These are phyloP conservation scores for Trypoxylon attenuatum DNA, from an alignment of 2,888 invertebrate species.

Conservation along the genomic window DNA sequence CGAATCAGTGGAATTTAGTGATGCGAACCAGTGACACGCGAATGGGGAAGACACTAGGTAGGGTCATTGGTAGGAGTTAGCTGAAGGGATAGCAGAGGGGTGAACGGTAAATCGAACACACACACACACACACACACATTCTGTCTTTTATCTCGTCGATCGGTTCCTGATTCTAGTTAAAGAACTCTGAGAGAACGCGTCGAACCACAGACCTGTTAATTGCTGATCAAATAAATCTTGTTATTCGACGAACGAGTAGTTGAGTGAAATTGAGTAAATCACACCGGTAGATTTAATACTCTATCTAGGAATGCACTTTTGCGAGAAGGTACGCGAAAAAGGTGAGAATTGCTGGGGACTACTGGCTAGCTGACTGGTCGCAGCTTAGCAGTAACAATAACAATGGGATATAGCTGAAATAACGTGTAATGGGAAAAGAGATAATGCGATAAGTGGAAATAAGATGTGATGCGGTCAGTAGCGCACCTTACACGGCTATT, in stretches of 20 bases:
- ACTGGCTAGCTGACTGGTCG: slow-evolving; percentile 7
- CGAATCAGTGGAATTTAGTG: slow-evolving; percentile 59
- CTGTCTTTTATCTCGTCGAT: neutral
- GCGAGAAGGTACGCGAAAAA: neutral
- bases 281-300: neutral
- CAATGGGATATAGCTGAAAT: slow-evolving; percentile 39
- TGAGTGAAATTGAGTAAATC: too few relatives aligned
- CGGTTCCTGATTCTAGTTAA: neutral
- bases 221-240: neutral
- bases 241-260: neutral
- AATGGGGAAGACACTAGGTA: slow-evolving; percentile 41
- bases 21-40: slow-evolving; percentile 54
- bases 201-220: neutral
- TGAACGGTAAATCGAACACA: slow-evolving; percentile 6
- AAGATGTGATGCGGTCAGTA: slow-evolving; percentile 37
- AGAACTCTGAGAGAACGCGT: too few relatives aligned
- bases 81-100: neutral
- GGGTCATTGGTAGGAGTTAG: slow-evolving; percentile 17
- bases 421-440: slow-evolving; percentile 42
- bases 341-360: slow-evolving; percentile 22
- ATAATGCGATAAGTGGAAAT: slow-evolving; percentile 49
- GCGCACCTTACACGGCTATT: slow-evolving; percentile 34
- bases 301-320: slow-evolving; percentile 4
- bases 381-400: slow-evolving; percentile 43
- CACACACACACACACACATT: too few relatives aligned